Base-by-base conservation (phyloP, 1,140 invertebrate species). In the Coptotermes formosanus region DNA sequence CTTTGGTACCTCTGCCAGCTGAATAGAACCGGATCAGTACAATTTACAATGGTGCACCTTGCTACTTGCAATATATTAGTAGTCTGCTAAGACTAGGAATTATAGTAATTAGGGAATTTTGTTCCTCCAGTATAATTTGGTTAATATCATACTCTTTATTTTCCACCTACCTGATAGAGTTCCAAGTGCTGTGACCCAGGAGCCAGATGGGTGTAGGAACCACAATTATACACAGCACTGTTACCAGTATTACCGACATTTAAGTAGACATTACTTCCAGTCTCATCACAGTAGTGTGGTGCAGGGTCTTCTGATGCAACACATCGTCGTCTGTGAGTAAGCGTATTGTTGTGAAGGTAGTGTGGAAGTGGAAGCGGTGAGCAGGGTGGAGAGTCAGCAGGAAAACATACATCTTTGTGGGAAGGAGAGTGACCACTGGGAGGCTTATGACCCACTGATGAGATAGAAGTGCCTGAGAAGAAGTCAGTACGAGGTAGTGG, bases 361-460 rank as follows among this genome's bases (percentile, higher is more conserved):
- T 44, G 82, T 45, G 82, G 82, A 25, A 83, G 32, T 11, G 82
- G 82, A 8, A 83, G 32, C 1, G 82, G 82, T 44, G 82, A 83
- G 23, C 3, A 32, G 48, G 82, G 64, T 30, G 64, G 64, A 11
- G 59, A 64, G 59, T 64, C 59, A 64, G 59, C 25, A 64, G 59
- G 59, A n/a, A 23, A 64, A n/a, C 25, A 64, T 19, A 64, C 59
- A n/a, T 64, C 59, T 64, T 64, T 64, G 59, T 64, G 59, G 19
- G 25, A 8, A n/a, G 59, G 59, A 59, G 55, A 23, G 59, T 21
- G 59, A 64, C 59, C 59, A 64, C 6, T 64, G 25, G 59, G 59
- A 64, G 59, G 64, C n/a, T 75, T 75, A n/a, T 75, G 64, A 30
- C 64, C 64, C n/a, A 75, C 64, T 9, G 64, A 30, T 30, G 64